Base-by-base conservation (phyloP, 2,797 vertebrate species). In the Typhlichthys subterraneus region DNA sequence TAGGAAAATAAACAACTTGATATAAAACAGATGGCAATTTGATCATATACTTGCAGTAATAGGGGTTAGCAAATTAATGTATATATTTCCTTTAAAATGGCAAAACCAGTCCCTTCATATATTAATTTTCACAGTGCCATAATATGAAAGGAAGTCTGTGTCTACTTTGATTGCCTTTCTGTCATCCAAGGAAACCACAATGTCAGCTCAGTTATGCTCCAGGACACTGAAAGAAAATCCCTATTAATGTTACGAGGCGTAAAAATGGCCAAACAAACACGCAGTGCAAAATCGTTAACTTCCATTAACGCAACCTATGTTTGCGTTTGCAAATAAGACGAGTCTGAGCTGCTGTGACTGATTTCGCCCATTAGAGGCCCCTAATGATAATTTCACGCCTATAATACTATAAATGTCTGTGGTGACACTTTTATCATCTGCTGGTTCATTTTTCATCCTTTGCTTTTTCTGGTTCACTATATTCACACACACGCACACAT, bases 361-460 rank as follows among this genome's bases (percentile, higher is more conserved):
- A 85, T 89, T 80, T 69, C 71, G 50, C 74, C 66, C 67, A 87
- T 89, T 85, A 84, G 61, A 84, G 69, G 56, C 61, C 63, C 45
- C 61, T 83, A 87, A 88, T 88, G 76, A 77, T 82, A 60, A 84
- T 89, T 85, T 88, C 69, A 84, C 59, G 72, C 72, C 76, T 63
- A 69, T 81, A 67, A 80, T 62, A 66, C 53, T 75, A 62, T 76
- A 72, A 79, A 76, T 81, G 72, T 72, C 73, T 70, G 72, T 66
- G 65, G 71, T 53, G 67, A 51, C 61, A 60, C 67, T 63, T 61
- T 83, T 80, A 81, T 72, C 23, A 15, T 75, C 74, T 69, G 66
- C 84, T 77, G 70, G 64, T 65, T 75, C 53, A 73, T 70, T 72
- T 68, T 67, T 51, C 53, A 68, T 66, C 15, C 9, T 13, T 11